These are phyloP conservation scores for Callimorpha dominula DNA, from an alignment of 2,888 invertebrate genomes.

Conservation along the genomic window DNA sequence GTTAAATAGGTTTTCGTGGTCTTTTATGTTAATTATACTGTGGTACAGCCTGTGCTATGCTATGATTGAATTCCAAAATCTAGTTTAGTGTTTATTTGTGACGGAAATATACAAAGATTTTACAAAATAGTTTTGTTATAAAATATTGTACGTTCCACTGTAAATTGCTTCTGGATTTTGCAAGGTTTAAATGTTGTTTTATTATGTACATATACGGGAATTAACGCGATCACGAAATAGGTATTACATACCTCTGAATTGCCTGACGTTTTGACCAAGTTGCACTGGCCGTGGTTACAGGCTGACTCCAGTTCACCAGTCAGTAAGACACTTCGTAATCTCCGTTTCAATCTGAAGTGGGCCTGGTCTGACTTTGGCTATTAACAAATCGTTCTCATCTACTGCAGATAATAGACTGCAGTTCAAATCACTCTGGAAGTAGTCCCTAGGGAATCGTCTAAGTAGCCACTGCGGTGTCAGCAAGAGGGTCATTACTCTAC, in stretches of 20 bases:
- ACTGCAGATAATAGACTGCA: neutral
- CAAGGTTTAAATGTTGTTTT: neutral
- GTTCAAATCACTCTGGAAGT: neutral
- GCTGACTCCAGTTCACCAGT: neutral
- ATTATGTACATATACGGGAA: too few species aligned
- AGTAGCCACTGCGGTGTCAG: neutral
- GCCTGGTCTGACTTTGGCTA: neutral
- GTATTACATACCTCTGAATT: too few species aligned
- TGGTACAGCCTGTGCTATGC: neutral
- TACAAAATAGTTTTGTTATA: neutral
- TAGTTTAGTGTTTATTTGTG: neutral
- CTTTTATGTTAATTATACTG: neutral
- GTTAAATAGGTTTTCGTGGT: slow-evolving; percentile 13
- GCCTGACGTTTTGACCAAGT: too few species aligned
- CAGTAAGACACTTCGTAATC: neutral
- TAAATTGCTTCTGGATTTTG: neutral
- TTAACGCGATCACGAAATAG: too few species aligned
- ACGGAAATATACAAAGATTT: neutral
- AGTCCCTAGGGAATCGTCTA: neutral
- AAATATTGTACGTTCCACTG: neutral
- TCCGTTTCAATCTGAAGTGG: neutral
- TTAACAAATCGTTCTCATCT: neutral
- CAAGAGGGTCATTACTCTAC: neutral
- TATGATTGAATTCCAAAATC: neutral
- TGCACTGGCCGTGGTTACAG: too few species aligned